Evolutionary conservation across 2,888 invertebrate species (phyloP).

Genomic region (Pseudolycoriella hygida): DNA sequence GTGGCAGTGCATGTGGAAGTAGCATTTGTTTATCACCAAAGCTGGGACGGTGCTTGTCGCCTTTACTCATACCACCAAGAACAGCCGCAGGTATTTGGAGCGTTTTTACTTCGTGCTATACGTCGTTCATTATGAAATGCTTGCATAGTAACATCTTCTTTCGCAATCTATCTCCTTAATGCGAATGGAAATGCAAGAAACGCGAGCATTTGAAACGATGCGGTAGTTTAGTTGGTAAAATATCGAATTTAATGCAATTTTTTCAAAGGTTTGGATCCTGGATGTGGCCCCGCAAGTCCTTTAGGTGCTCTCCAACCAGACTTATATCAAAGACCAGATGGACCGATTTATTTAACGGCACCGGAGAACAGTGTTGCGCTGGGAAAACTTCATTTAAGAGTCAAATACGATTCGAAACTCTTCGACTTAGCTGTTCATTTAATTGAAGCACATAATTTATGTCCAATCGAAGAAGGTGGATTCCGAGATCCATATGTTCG

Average conservation of each 20-base stretch:
- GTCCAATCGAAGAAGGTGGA: constrained; percentile 68
- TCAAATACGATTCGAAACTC: constrained; percentile 78
- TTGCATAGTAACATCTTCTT: no score
- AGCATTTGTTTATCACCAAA: constrained; percentile 20
- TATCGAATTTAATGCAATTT: no score
- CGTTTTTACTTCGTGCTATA: no score
- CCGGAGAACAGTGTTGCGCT: constrained; percentile 46
- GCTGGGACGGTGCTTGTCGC: constrained; percentile 49
- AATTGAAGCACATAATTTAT: constrained; percentile 77
- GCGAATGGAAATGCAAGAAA: no score
- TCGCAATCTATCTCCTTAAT: no score
- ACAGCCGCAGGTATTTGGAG: constrained; percentile 21
- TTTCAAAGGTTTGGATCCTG: constrained; percentile 14
- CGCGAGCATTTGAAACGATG: no score
- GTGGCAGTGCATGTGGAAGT: constrained; percentile 15
- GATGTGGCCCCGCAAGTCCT: constrained; percentile 34
- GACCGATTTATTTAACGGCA: constrained; percentile 53
- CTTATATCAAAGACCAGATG: constrained; percentile 64
- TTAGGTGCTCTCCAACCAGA: constrained; percentile 76
- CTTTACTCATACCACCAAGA: constrained; percentile 57
- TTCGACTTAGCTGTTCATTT: constrained; percentile 82
- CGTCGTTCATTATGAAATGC: no score
- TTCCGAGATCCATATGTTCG: constrained; percentile 83
- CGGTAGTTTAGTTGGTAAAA: no score
- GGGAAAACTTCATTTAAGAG: constrained; percentile 65